Percentiles rank a stretch among this genome's conserved stretches.
Evolutionary conservation across 2,797 vertebrate genomes (phyloP).

Genomic region (Oryzias sinensis): DNA sequence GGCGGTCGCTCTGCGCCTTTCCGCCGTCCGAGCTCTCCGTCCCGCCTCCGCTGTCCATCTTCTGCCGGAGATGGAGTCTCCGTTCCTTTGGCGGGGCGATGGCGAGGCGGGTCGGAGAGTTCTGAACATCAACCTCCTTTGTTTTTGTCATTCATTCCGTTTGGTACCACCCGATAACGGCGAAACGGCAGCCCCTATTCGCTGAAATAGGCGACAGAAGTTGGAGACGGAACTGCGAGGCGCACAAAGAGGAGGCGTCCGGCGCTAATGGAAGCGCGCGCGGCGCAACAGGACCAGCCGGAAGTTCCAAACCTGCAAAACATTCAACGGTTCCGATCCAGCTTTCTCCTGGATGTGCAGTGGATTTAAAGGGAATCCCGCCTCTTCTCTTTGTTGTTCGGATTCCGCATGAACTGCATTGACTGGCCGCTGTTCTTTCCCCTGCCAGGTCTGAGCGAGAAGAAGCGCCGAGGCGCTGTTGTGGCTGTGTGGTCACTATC

Average conservation of each 20-base stretch:
- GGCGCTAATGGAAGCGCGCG: slow-evolving; percentile 11
- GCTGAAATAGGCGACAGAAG: slow-evolving; percentile 50
- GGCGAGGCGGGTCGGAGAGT: slow-evolving; percentile 70
- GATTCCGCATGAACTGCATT: slow-evolving; percentile 4
- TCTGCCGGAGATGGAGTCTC: slow-evolving; percentile 77
- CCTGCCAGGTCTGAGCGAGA: slow-evolving; percentile 26
- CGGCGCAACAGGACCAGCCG: slow-evolving; percentile 32
- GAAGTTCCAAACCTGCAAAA: slow-evolving; percentile 12
- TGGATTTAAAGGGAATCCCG: neutral
- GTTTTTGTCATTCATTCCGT: slow-evolving; percentile 86
- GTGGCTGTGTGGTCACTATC: slow-evolving; percentile 18
- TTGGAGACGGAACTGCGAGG: slow-evolving; percentile 52
- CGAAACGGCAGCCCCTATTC: slow-evolving; percentile 53
- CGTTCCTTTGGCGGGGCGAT: slow-evolving; percentile 80
- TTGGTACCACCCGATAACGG: slow-evolving; percentile 46
- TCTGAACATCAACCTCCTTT: slow-evolving; percentile 82
- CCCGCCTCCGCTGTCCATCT: slow-evolving; percentile 81
- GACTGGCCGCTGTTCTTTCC: slow-evolving; percentile 9
- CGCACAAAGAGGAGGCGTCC: slow-evolving; percentile 51
- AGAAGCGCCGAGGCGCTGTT: slow-evolving; percentile 31
- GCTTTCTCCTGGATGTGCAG: neutral
- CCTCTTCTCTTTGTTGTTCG: slow-evolving; percentile 8
- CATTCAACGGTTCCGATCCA: neutral
- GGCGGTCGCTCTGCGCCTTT: slow-evolving; percentile 50
- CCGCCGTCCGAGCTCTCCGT: slow-evolving; percentile 67